Percentiles rank a stretch among this genome's conserved stretches.
These are phyloP conservation scores for Cephalopholis sonnerati DNA, from an alignment of 2,113 vertebrate genomes.

Conservation along the genomic window DNA sequence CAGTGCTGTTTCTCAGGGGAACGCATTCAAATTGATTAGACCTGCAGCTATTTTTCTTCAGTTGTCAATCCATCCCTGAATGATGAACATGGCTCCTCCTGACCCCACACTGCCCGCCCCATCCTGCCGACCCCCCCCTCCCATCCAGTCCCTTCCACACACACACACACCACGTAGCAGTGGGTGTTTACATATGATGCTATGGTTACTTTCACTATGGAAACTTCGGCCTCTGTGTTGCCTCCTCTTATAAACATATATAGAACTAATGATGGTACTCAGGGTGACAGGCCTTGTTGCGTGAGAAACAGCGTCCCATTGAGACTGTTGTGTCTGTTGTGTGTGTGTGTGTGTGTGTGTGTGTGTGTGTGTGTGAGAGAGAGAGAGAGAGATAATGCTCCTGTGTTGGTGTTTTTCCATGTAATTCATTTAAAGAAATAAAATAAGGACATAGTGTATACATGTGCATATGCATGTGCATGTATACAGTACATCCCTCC, in stretches of 20 bases:
- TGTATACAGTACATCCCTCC: neutral
- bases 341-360: neutral
- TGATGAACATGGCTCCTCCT: constrained; percentile 52
- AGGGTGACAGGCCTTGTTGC: constrained; percentile 38
- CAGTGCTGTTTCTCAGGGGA: constrained; percentile 37
- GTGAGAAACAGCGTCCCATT: constrained; percentile 56
- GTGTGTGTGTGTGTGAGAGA: neutral
- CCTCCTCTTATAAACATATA: constrained; percentile 36
- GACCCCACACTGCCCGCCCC: neutral
- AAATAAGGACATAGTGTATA: neutral
- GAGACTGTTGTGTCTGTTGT: constrained; percentile 51
- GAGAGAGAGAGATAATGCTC: no score
- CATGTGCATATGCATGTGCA: neutral
- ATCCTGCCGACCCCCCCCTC: no score
- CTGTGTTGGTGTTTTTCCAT: neutral
- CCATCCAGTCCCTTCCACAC: neutral
- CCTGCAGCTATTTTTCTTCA: constrained; percentile 77
- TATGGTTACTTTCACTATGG: constrained; percentile 64
- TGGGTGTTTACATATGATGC: constrained; percentile 12
- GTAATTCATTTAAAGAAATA: neutral
- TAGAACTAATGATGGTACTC: constrained; percentile 58
- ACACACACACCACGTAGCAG: neutral
- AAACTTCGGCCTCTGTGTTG: constrained; percentile 53
- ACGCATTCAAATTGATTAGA: constrained; percentile 75
- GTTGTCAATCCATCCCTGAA: constrained; percentile 74